Evolutionary conservation across 2,113 vertebrate species (phyloP), one percentile per base, ranked within the genome.

Genomic region (Gobiocypris rarus): DNA sequence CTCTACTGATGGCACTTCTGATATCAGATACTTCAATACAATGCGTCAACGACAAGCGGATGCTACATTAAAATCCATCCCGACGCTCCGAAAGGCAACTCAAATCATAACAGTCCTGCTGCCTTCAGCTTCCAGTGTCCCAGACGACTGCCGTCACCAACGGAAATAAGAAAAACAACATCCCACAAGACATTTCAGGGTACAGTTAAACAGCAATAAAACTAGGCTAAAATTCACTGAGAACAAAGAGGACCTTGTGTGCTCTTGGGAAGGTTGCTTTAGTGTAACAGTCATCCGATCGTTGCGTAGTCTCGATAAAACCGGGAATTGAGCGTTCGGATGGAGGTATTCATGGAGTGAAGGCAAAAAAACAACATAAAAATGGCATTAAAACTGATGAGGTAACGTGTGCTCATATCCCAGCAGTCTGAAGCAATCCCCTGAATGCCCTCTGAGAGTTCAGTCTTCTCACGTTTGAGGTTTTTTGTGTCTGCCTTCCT

Each of bases 301-400:
- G 43, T 31, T 8, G 3, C 6, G 45, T 31, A 52, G 24, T 9
- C 15, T 31, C 4, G 28, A 77, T 58, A 52, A 50, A 81, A 52
- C 34, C n/a, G 13, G 38, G 63, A n/a, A 24, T 14, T 15, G 63
- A 50, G 61, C 56, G 9, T 76, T 69, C 56, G 24, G 61, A 81
- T 56, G 41, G 87, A 88, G 87, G 87, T 83, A 84, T 83, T 84
- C 56, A 75, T 69, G 59, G 87, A 86, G 76, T 81, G 81, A 73
- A 86, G 77, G 61, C 61, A 84, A 85, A 80, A 85, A 28, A 59
- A 73, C 59, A 19, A 17, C 17, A 19, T 22, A 71, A 81, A 26
- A 54, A 85, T 70, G 59, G 58, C 71, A 76, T 82, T 84, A 50
- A 82, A 74, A 61, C 59, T 45, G 81, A 81, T 34, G 87, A 88